Conservation (phyloP, 1,140 invertebrate genomes). For the Ylistrum balloti region DNA sequence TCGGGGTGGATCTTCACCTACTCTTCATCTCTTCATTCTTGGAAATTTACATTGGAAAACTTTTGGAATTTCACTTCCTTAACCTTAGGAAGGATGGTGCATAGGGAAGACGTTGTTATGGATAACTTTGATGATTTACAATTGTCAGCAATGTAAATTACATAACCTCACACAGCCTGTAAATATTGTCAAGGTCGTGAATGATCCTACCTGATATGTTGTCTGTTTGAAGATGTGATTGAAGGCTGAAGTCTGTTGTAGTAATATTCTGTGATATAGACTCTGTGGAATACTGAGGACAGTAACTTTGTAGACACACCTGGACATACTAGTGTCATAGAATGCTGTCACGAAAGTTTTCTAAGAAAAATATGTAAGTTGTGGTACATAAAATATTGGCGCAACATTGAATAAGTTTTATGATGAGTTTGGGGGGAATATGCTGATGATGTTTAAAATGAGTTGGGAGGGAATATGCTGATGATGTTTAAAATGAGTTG, state of each 20-base stretch:
- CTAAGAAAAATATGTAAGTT: conserved; percentile 14
- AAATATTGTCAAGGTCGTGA: neutral
- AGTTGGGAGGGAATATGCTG: neutral
- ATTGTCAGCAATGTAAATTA: conserved; percentile 22
- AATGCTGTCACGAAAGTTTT: conserved; percentile 27
- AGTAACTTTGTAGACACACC: neutral
- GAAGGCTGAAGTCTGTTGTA: neutral
- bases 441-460: neutral
- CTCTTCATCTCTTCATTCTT: neutral
- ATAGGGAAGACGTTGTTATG: neutral
- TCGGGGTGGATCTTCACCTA: neutral
- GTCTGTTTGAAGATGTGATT: neutral
- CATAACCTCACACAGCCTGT: neutral
- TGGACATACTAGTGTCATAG: neutral
- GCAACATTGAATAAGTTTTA: neutral
- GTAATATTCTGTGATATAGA: neutral
- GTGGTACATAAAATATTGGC: too few species aligned
- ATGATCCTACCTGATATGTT: neutral
- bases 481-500: neutral
- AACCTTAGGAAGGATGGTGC: neutral
- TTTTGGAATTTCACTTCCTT: neutral
- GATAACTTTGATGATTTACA: neutral
- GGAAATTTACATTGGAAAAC: neutral
- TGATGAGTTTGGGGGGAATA: too few species aligned
- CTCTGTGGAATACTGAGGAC: neutral